A percentile compares a stretch with the other conserved stretches of the same genome.
Evolutionary conservation across 2,797 vertebrate genomes (phyloP).

Genomic region (Stomatorhinus walkeri): DNA sequence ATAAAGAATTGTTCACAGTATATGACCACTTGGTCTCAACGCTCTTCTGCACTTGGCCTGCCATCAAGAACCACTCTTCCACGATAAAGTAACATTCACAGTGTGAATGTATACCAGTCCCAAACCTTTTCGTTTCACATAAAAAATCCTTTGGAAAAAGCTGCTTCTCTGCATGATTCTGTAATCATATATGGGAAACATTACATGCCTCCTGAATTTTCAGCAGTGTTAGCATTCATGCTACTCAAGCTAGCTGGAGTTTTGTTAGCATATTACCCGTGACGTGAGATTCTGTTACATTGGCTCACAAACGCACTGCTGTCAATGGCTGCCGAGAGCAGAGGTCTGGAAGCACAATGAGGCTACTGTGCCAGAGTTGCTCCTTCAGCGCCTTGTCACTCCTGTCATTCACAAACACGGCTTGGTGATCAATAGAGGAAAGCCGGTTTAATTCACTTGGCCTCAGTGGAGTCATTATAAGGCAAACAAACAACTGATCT

Average conservation of each 20-base stretch:
- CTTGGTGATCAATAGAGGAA: conserved; percentile 21
- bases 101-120: conserved; percentile 49
- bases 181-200: conserved; percentile 57
- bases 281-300: conserved; percentile 22
- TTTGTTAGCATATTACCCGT: conserved; percentile 57
- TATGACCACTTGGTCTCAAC: conserved; percentile 15
- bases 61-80: conserved; percentile 50
- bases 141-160: conserved; percentile 67
- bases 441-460: conserved; percentile 24
- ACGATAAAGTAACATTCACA: conserved; percentile 44
- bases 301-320: neutral
- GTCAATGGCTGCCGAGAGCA: neutral
- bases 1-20: conserved; percentile 29
- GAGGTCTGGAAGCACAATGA: neutral
- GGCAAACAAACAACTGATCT: conserved; percentile 25
- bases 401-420: conserved; percentile 6
- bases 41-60: conserved; percentile 18
- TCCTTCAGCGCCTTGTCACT: neutral
- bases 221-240: neutral
- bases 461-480: conserved; percentile 24
- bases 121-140: conserved; percentile 63
- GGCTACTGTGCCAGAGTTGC: neutral
- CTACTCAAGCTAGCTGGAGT: conserved; percentile 54
- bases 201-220: neutral
- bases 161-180: conserved; percentile 65